These are phyloP conservation scores for Siniperca undulata DNA, from an alignment of 2,797 vertebrate genomes.

Conservation along the genomic window DNA sequence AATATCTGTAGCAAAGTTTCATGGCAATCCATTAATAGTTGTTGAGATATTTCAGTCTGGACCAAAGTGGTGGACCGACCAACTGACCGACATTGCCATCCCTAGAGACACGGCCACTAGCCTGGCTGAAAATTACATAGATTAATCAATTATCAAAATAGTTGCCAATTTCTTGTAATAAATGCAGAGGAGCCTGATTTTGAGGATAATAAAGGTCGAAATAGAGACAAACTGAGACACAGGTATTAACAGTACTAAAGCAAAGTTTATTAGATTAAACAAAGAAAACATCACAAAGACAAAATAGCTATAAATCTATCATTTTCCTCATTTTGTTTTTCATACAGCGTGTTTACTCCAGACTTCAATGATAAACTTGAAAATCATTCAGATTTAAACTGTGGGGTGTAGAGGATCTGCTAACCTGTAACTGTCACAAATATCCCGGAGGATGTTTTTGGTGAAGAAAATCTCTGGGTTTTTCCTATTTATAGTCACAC, in stretches of 20 bases:
- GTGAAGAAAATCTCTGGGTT: slow-evolving; percentile 41
- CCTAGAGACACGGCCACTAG: background rate
- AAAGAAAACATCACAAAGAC: slow-evolving; percentile 84
- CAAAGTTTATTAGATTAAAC: slow-evolving; percentile 89
- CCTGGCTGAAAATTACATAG: background rate
- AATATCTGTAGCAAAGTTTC: background rate
- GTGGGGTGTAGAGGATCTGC: slow-evolving; percentile 32
- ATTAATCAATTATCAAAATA: background rate
- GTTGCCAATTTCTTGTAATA: background rate
- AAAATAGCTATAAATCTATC: slow-evolving; percentile 85
- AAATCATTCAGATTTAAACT: slow-evolving; percentile 48
- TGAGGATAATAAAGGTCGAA: background rate
- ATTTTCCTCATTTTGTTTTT: slow-evolving; percentile 61
- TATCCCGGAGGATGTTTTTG: slow-evolving; percentile 53
- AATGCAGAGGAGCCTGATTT: background rate
- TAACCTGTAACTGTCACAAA: slow-evolving; percentile 56
- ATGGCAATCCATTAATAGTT: background rate
- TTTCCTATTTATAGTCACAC: slow-evolving; percentile 49
- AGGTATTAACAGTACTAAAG: slow-evolving; percentile 76
- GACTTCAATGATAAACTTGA: slow-evolving; percentile 60
- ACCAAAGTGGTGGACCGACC: background rate
- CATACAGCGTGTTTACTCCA: slow-evolving; percentile 57
- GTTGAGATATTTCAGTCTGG: slow-evolving; percentile 6
- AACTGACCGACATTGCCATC: background rate
- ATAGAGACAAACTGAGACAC: slow-evolving; percentile 20